Conservation (phyloP, 2,797 vertebrate genomes). For the Notolepis coatsorum region DNA sequence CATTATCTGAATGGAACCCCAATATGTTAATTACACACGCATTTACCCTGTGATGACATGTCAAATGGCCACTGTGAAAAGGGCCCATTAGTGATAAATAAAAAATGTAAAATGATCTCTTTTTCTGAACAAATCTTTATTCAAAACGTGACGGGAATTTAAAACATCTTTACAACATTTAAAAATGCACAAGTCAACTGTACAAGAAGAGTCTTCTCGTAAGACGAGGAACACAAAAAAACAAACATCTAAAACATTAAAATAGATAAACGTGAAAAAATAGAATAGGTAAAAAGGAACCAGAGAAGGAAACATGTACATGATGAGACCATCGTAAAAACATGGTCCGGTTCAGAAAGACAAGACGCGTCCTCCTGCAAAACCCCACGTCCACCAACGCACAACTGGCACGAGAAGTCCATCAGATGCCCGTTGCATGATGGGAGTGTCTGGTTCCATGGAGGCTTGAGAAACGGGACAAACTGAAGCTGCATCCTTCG, state of each 20-base stretch:
- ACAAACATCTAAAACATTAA: slow-evolving; percentile 36
- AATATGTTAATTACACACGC: background rate
- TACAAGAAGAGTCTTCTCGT: slow-evolving; percentile 64
- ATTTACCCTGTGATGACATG: too few species aligned
- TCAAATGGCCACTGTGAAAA: background rate
- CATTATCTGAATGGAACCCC: too few species aligned
- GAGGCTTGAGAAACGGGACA: too few species aligned
- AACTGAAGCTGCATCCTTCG: too few species aligned
- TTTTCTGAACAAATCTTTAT: slow-evolving; percentile 69
- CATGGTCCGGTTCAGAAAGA: too few species aligned
- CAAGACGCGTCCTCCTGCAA: too few species aligned
- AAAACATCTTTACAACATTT: slow-evolving; percentile 65
- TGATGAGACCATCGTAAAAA: slow-evolving; percentile 63
- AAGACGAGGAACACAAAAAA: too few species aligned
- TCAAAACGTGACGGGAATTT: slow-evolving; percentile 56
- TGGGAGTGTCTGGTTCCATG: too few species aligned
- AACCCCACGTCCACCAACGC: too few species aligned
- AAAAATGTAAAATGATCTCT: background rate
- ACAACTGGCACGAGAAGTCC: too few species aligned
- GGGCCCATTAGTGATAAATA: too few species aligned
- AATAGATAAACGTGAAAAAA: slow-evolving; percentile 14
- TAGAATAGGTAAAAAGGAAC: slow-evolving; percentile 11
- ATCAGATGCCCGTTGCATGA: too few species aligned
- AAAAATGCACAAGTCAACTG: slow-evolving; percentile 58
- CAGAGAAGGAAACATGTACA: slow-evolving; percentile 54